These are phyloP conservation scores for Shinisaurus crocodilurus DNA, from an alignment of 2,113 vertebrate species.

Conservation along the genomic window DNA sequence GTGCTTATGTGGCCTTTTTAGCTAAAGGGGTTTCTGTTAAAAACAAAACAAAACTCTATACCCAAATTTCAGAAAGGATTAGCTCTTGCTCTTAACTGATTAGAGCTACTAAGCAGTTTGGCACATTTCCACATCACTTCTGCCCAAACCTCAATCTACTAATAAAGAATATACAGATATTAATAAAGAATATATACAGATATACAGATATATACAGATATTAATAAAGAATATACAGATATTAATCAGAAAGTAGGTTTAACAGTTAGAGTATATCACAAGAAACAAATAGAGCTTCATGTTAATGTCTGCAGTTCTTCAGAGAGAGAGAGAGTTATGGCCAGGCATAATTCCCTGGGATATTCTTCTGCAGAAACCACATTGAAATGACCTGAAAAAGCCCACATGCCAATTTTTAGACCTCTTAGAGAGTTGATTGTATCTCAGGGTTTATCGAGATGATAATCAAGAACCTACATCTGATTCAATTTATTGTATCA, in stretches of 20 bases:
- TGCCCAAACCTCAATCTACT: neutral
- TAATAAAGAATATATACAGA: no score
- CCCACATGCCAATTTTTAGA: no score
- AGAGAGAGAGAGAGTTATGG: neutral
- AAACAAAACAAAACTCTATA: neutral
- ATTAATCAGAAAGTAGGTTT: neutral
- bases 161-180: neutral
- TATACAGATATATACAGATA: no score
- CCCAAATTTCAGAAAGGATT: slow-evolving; percentile 11
- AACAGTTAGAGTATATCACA: neutral
- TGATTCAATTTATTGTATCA: no score
- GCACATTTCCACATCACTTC: neutral
- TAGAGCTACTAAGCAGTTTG: neutral
- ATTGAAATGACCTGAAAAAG: no score
- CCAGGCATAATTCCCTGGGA: no score
- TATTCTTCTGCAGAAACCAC: no score
- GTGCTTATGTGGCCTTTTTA: neutral
- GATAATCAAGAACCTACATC: no score
- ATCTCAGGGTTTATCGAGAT: no score
- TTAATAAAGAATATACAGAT: neutral
- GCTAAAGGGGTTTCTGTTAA: neutral
- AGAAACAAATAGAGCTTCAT: neutral
- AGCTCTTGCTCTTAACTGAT: neutral
- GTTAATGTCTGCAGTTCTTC: neutral
- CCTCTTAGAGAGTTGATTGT: no score